A percentile compares a stretch with the other conserved stretches of the same genome.
phyloP scores from a whole-genome alignment of 2,797 vertebrate genomes.

The Malacoraja senta region DNA sequence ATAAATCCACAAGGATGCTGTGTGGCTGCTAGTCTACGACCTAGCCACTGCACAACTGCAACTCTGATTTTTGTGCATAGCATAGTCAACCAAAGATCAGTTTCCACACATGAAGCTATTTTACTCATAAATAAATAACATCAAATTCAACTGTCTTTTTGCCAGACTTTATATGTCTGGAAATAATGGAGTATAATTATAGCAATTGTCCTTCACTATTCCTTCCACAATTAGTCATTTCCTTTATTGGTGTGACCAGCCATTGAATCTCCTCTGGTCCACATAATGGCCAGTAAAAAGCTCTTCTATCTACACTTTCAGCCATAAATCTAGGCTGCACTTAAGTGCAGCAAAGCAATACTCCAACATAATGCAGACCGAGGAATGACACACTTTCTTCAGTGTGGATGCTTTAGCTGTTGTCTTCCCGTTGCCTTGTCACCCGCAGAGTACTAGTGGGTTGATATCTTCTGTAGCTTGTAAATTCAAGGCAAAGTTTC shows the following conservation, averaged over 20 bases:
- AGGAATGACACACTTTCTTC: neutral
- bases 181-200: neutral
- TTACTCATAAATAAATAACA: neutral
- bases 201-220: neutral
- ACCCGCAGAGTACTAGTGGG: neutral
- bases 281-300: neutral
- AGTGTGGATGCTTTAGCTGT: neutral
- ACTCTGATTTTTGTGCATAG: too few species aligned
- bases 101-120: too few species aligned
- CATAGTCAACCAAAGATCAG: too few species aligned
- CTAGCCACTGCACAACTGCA: too few species aligned
- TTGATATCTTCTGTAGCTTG: neutral
- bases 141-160: neutral
- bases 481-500: neutral
- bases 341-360: neutral
- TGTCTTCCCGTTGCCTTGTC: neutral
- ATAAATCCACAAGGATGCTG: too few species aligned
- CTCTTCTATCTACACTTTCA: neutral
- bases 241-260: neutral
- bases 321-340: neutral
- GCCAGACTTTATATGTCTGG: neutral
- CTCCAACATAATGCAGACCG: neutral
- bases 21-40: too few species aligned
- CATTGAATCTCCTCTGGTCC: neutral
- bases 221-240: neutral